Base-by-base conservation (phyloP, 92 coral and sea anemone genomes). In the Desmophyllum pertusum region DNA sequence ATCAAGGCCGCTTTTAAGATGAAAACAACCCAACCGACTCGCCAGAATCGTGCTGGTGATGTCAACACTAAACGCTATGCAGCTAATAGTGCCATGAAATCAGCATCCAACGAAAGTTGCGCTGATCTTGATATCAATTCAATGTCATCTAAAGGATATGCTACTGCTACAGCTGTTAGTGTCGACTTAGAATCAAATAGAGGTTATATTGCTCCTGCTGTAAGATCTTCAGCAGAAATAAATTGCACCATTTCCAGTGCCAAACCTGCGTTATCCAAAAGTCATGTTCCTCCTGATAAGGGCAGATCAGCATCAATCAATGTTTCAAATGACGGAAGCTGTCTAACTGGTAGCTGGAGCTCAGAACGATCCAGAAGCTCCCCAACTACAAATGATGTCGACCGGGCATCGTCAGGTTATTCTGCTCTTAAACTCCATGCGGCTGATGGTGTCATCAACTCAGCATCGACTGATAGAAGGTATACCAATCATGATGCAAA, bases 1-100 rank as follows among this genome's bases (percentile, higher is more conserved):
- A 76, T 84, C 65, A 79, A 89, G 29, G 39, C 30, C n/a, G 89
- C 92, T 62, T 89, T 89, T 51, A 61, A 42, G 30, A 18, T 42
- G 10, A 33, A 19, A 3, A 80, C 46, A 70, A 62, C 25, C 6
- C 89, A 85, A 36, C 8, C 62, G 2, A 14, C 7, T 18, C 85
- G 89, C 18, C 86, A 89, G 83, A 75, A 79, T 15, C 85, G 89
- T 21, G 89, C 11, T n/a, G 9, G 39, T 65, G 39, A 9, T 8
- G 29, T 11, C 21, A 65, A 15, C 1, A 2, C 19, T 15, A 64
- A 64, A 31, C 19, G 19, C 37, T 64, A 3, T 29, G 40, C 35
- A 5, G 37, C 70, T 64, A 18, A 31, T 27, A 11, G 40, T 27
- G 38, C 18, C 18, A 10, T 11, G 10, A 64, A 64, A 9, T n/a